Conservation (phyloP, 2,113 vertebrate genomes). For the Astur gentilis region DNA sequence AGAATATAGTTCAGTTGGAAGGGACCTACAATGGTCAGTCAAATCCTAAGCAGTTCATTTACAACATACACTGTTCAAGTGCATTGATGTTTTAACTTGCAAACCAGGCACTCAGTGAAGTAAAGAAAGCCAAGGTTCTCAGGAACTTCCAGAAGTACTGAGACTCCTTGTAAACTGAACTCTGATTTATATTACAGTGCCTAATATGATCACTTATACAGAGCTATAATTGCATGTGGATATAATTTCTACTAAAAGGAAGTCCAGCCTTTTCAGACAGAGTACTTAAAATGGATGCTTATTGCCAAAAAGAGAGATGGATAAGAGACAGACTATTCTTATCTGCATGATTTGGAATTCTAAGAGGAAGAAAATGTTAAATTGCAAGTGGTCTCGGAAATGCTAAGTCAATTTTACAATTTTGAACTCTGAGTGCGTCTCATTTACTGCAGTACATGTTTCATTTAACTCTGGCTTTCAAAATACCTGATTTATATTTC, state of each 20-base stretch:
- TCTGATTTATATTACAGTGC: background rate
- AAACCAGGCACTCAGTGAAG: background rate
- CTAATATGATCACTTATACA: background rate
- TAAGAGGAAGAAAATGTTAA: background rate
- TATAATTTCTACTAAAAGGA: background rate
- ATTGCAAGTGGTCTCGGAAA: background rate
- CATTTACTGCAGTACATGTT: background rate
- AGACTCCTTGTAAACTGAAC: background rate
- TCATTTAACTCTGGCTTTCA: background rate
- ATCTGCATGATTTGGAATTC: background rate
- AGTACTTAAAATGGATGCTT: background rate
- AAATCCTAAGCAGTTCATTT: background rate
- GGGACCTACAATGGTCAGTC: background rate
- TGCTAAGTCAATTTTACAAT: background rate
- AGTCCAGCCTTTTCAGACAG: background rate
- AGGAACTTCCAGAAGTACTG: background rate
- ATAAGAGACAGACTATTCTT: background rate
- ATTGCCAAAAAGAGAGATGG: background rate
- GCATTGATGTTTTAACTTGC: background rate
- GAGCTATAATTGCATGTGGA: background rate
- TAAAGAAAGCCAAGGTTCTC: background rate
- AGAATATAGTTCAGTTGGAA: background rate
- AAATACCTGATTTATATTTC: background rate
- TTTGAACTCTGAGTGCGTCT: background rate
- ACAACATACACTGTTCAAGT: background rate